These are phyloP conservation scores for Sarcophilus harrisii DNA, from an alignment of 2,797 vertebrate genomes.

Conservation along the genomic window DNA sequence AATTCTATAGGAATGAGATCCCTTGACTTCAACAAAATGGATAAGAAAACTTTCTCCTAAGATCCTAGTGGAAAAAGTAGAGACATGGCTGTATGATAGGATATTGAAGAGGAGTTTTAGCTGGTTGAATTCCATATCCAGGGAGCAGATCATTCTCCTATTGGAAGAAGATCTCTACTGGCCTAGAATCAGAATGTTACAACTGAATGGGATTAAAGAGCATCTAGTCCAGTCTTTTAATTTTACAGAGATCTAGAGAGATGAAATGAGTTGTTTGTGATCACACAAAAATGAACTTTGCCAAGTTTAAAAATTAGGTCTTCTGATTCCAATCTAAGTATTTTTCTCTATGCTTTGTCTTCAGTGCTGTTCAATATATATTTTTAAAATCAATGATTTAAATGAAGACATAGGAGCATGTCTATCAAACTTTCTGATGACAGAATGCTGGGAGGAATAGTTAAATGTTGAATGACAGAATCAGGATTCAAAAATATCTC, in stretches of 20 bases:
- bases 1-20: not conserved
- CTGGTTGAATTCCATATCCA: not conserved
- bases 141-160: not conserved
- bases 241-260: not conserved
- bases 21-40: not conserved
- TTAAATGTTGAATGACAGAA: not conserved
- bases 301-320: not conserved
- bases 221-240: not conserved
- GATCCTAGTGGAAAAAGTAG: not conserved
- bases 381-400: not conserved
- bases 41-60: not conserved
- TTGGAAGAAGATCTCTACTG: not conserved
- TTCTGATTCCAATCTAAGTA: not conserved
- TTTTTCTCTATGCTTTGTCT: not conserved
- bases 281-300: not conserved
- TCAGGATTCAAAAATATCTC: not conserved
- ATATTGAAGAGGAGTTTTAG: not conserved
- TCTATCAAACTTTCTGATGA: constrained; percentile 6
- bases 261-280: not conserved
- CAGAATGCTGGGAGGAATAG: not conserved
- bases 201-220: not conserved
- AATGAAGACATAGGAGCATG: not conserved
- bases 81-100: not conserved
- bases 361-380: not conserved
- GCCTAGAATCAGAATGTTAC: not conserved